Base-by-base conservation (phyloP, 2,888 invertebrate species). In the Brachyptera putata region DNA sequence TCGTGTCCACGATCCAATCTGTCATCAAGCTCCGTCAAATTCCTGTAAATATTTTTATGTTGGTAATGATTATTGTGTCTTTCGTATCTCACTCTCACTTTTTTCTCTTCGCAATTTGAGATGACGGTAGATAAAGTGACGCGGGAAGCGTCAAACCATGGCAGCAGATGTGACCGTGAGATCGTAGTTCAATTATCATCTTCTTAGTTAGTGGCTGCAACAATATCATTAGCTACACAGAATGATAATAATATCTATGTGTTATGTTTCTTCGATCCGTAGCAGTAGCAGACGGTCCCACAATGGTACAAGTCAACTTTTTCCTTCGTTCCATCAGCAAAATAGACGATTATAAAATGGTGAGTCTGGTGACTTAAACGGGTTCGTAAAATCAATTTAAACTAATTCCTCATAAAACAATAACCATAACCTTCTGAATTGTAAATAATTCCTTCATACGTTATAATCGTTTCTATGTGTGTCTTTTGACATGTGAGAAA, bases 341-440 rank as follows among this genome's bases (percentile, higher is more conserved):
- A 89, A 95, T 96, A 83, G 92, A 95, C 82, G 95, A 95, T 88
- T 94, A 94, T 82, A 92, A 93, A 84, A 96, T 95, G 95, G 95
- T 95, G 89, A 93, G 93, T 91, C 76, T 95, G 95, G 95, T 95
- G 89, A 62, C 62, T 57, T 14, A 55, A 50, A 50, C 30, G 3
- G 26, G 26, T n/a, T 14, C n/a, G n/a, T n/a, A 14, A 39, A 49
- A 11, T 4, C 18, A 13, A 49, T 49, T 4, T 13, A 9, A 49
- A 49, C 49, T 4, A 49, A 5, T 25, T 9, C 13, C 4, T 7
- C 9, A 18, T 14, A 43, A 43, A 43, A 43, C 9, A 13, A 43
- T 43, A 43, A 43, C 4, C 4, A 43, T 43, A 14, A 43, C 43
- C 21, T 43, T 24, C n/a, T 24, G 21, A 9, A 49, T 49, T 11